phyloP scores from a whole-genome alignment of 2,797 vertebrate genomes.

The Luscinia megarhynchos region DNA sequence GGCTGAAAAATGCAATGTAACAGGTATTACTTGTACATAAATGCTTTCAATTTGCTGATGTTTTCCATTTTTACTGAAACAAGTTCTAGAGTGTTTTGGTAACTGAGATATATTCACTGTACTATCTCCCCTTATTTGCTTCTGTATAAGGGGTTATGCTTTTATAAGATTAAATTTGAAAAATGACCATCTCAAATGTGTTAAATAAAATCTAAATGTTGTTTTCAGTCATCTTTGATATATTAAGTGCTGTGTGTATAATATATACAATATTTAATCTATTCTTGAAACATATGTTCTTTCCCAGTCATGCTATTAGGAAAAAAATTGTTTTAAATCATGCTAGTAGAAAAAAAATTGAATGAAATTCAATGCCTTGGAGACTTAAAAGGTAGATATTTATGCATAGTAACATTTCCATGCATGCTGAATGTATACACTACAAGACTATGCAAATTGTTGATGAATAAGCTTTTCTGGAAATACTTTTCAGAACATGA shows the following conservation, averaged over 20 bases:
- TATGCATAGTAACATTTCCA: background rate
- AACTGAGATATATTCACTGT: background rate
- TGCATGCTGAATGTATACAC: fast-evolving
- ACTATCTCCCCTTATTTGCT: background rate
- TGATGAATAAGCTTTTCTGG: background rate
- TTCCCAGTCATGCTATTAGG: background rate
- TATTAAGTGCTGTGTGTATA: background rate
- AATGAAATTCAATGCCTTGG: background rate
- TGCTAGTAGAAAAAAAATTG: background rate
- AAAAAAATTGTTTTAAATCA: background rate
- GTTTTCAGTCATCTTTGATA: background rate
- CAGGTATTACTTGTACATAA: background rate
- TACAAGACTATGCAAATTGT: background rate
- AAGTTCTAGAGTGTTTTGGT: background rate
- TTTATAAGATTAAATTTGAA: background rate
- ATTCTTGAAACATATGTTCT: background rate
- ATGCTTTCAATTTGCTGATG: background rate
- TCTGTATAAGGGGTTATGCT: background rate
- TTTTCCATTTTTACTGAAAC: background rate
- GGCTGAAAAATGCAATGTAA: background rate
- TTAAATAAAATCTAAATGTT: background rate
- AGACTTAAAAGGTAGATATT: background rate
- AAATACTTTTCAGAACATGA: background rate
- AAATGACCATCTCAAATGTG: background rate
- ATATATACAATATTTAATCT: background rate